phyloP scores from a whole-genome alignment of 2,888 invertebrate species.

The Drosophila emarginata region DNA sequence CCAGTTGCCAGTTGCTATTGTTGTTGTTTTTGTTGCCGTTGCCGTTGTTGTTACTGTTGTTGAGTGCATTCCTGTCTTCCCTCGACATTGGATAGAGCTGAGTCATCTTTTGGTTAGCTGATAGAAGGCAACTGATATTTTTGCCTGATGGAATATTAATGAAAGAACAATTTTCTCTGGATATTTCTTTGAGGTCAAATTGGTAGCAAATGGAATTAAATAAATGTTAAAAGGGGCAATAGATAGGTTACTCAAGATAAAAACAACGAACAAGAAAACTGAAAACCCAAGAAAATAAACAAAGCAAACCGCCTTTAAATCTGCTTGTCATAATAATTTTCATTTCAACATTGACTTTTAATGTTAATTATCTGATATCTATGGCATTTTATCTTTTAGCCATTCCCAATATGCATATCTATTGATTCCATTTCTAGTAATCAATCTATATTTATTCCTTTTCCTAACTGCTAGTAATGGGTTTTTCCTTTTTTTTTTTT shows the following conservation, averaged over 20 bases:
- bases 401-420: background rate
- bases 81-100: slow-evolving; percentile 50
- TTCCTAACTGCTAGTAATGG: too few relatives aligned
- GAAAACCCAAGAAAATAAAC: background rate
- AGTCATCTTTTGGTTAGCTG: slow-evolving; percentile 51
- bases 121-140: slow-evolving; percentile 30
- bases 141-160: slow-evolving; percentile 44
- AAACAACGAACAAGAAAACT: background rate
- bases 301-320: slow-evolving; percentile 2
- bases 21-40: background rate
- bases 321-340: slow-evolving; percentile 6
- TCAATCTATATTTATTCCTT: background rate
- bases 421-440: background rate
- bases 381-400: slow-evolving; percentile 1
- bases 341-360: slow-evolving; percentile 6
- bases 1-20: background rate
- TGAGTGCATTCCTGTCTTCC: slow-evolving; percentile 44
- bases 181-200: slow-evolving; percentile 29
- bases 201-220: slow-evolving; percentile 44
- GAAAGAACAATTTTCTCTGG: slow-evolving; percentile 17
- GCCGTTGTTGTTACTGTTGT: background rate
- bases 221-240: slow-evolving; percentile 6
- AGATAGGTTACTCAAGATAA: slow-evolving; percentile 2
- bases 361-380: slow-evolving; percentile 7
- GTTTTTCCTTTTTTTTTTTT: too few relatives aligned